Evolutionary conservation across 1,140 invertebrate species (phyloP).

Genomic region (Brachionus manjavacas): DNA sequence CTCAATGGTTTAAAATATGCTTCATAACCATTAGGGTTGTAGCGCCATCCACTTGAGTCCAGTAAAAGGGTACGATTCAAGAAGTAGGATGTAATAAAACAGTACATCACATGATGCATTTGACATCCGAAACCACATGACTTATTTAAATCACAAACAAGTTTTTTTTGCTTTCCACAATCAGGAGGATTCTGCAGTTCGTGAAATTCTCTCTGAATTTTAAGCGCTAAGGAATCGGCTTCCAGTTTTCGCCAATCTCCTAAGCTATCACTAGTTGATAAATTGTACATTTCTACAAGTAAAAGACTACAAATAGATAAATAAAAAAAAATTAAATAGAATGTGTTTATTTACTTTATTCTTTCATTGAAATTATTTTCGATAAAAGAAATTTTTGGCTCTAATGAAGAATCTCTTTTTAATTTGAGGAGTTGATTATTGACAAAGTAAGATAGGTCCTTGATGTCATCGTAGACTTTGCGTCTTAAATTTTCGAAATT

Average conservation of each 20-base stretch:
- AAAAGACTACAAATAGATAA: background rate
- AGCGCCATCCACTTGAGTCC: slow-evolving; percentile 90
- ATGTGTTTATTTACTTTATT: background rate
- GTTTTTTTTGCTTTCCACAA: slow-evolving; percentile 76
- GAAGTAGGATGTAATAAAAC: slow-evolving; percentile 89
- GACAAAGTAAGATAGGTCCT: slow-evolving; percentile 5
- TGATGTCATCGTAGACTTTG: slow-evolving; percentile 3
- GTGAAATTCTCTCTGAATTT: slow-evolving; percentile 74
- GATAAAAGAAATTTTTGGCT: background rate
- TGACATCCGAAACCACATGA: slow-evolving; percentile 94
- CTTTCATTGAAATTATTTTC: slow-evolving; percentile 1
- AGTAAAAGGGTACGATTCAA: slow-evolving; percentile 88
- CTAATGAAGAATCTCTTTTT: background rate
- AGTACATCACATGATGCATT: slow-evolving; percentile 93
- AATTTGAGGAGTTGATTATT: background rate
- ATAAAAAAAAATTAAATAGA: background rate
- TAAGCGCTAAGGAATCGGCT: slow-evolving; percentile 69
- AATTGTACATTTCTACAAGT: slow-evolving; percentile 59
- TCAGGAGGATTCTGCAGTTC: slow-evolving; percentile 72
- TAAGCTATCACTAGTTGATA: slow-evolving; percentile 73
- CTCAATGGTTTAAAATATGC: slow-evolving; percentile 87
- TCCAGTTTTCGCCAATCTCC: slow-evolving; percentile 74
- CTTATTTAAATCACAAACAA: slow-evolving; percentile 94
- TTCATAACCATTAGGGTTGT: slow-evolving; percentile 77
- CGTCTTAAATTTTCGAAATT: background rate